Evolutionary conservation across 2,797 vertebrate species (phyloP), one percentile per base, ranked within the genome.

Genomic region (Hoplostethus mediterraneus): DNA sequence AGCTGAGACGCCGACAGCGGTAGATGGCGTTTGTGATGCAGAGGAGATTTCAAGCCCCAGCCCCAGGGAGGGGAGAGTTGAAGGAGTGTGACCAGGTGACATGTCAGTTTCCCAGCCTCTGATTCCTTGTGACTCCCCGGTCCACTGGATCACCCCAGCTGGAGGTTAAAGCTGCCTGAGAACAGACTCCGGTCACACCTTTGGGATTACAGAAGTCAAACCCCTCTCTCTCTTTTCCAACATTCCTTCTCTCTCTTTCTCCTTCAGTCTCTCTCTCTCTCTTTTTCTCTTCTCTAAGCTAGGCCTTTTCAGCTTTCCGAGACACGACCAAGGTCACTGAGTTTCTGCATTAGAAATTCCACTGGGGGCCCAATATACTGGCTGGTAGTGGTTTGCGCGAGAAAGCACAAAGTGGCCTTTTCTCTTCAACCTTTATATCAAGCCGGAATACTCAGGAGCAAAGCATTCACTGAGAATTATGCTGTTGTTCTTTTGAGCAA

Each of bases 121-220:
- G 80, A 84, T 87, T 87, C 69, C 78, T 49, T 84, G 65, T 82
- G 88, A 87, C 80, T 83, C 57, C 57, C 44, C n/a, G 16, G 42
- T 71, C 83, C 71, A 71, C 48, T 61, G 45, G 65, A 69, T 51
- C 40, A 67, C 60, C 60, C 51, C 59, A 48, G 67, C 65, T 67
- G 52, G 76, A 84, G 86, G 76, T 85, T 71, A 86, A 84, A 84
- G 68, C 79, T 74, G 61, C 49, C 85, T 67, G 84, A 75, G 80
- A 77, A 75, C 74, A 63, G 70, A 82, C 70, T 85, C 66, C 53
- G 72, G 85, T 90, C 91, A 92, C 88, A 90, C 88, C 81, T 89
- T 74, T 83, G 80, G 85, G 91, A 91, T 92, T 92, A 93, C 48
- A 82, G 67, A 73, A 84, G 82, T 87, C 82, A 67, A 47, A 42